These are phyloP conservation scores for Phalera bucephala DNA, from an alignment of 2,888 invertebrate species.

Conservation along the genomic window DNA sequence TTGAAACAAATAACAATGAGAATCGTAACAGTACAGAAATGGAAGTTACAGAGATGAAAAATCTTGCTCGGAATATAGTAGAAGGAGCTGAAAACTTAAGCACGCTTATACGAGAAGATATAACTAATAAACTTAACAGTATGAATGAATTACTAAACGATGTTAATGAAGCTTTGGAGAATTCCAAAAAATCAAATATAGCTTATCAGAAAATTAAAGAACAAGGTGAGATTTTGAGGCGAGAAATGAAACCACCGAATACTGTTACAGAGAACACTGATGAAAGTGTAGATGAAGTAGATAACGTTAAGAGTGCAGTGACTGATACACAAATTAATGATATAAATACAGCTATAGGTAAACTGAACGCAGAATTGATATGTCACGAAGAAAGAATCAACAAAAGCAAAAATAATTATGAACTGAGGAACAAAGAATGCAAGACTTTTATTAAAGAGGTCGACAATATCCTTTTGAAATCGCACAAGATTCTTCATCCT, in stretches of 20 bases:
- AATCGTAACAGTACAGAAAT: conserved; percentile 54
- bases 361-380: conserved; percentile 61
- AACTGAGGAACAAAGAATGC: conserved; percentile 64
- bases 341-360: conserved; percentile 63
- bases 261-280: conserved; percentile 17
- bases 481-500: conserved; percentile 64
- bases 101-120: conserved; percentile 71
- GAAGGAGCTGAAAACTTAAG: conserved; percentile 72
- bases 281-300: conserved; percentile 8
- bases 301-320: conserved; percentile 26
- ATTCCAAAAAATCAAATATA: conserved; percentile 65
- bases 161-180: conserved; percentile 71
- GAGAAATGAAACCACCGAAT: conserved; percentile 23
- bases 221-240: conserved; percentile 41
- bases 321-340: conserved; percentile 60
- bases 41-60: conserved; percentile 70
- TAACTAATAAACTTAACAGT: conserved; percentile 73
- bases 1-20: conserved; percentile 46
- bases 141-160: conserved; percentile 75
- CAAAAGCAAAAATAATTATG: conserved; percentile 57
- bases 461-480: conserved; percentile 62
- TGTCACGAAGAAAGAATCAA: conserved; percentile 66
- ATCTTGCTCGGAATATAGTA: conserved; percentile 64
- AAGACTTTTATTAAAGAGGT: conserved; percentile 69
- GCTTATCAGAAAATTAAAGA: conserved; percentile 63